Conservation (phyloP, 2,113 vertebrate species). For the Cariama cristata region DNA sequence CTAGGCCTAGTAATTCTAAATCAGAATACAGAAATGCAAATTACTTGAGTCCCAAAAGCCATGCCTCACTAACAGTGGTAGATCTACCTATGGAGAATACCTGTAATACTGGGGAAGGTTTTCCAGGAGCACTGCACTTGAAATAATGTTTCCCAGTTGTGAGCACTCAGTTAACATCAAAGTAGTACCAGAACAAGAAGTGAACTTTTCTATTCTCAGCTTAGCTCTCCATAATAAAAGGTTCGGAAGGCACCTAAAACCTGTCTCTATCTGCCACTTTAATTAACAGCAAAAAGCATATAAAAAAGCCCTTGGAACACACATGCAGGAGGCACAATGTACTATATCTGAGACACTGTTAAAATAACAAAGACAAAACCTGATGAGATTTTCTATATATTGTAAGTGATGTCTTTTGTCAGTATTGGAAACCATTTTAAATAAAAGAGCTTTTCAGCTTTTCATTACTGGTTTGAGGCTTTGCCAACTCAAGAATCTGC, state of each 20-base stretch:
- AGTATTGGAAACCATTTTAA: background rate
- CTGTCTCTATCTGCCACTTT: background rate
- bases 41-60: background rate
- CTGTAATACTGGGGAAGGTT: background rate
- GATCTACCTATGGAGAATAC: background rate
- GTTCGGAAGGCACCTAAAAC: background rate
- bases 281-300: background rate
- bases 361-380: background rate
- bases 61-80: background rate
- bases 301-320: background rate
- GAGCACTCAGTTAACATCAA: background rate
- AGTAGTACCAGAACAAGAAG: background rate
- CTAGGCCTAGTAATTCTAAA: background rate
- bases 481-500: background rate
- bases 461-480: background rate
- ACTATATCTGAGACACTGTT: background rate
- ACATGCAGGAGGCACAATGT: background rate
- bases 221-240: background rate
- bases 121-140: background rate
- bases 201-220: background rate
- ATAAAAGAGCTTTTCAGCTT: background rate
- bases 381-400: background rate
- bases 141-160: background rate
- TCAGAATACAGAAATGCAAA: background rate
- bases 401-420: background rate